A percentile compares a stretch with the other conserved stretches of the same genome.
Conservation (phyloP, 2,888 invertebrate species). For the Mythimna lalbum region DNA sequence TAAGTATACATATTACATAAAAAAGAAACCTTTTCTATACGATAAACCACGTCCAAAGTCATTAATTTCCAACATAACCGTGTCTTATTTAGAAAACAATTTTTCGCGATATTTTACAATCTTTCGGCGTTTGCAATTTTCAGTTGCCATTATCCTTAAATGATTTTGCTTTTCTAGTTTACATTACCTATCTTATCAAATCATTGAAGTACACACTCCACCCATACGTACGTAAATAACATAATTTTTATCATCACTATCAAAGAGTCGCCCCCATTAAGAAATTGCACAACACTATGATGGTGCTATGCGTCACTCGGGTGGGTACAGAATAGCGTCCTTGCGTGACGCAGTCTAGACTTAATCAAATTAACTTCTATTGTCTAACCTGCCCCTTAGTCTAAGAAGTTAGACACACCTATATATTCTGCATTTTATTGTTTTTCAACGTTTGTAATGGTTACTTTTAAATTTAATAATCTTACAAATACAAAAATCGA, state of each 20-base stretch:
- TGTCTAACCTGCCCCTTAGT: conserved; percentile 1
- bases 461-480: background rate
- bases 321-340: conserved; percentile 10
- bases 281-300: conserved; percentile 17
- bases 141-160: too few species aligned
- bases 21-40: too few species aligned
- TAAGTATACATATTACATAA: too few species aligned
- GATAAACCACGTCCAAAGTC: too few species aligned
- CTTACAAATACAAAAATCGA: background rate
- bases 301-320: conserved; percentile 34
- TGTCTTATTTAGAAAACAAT: too few species aligned
- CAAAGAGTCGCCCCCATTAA: background rate
- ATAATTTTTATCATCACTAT: background rate
- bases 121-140: too few species aligned
- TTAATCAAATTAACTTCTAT: conserved; percentile 24
- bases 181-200: background rate
- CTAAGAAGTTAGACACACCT: conserved; percentile 1
- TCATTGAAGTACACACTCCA: too few species aligned
- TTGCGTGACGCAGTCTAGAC: conserved; percentile 35
- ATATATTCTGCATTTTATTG: background rate
- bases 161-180: background rate
- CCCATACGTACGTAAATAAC: too few species aligned
- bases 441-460: too few species aligned
- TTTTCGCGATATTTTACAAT: too few species aligned
- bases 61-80: too few species aligned